A percentile compares a stretch with the other conserved stretches of the same genome.
These are phyloP conservation scores for Polyodon spathula DNA, from an alignment of 2,113 vertebrate genomes.

Conservation along the genomic window DNA sequence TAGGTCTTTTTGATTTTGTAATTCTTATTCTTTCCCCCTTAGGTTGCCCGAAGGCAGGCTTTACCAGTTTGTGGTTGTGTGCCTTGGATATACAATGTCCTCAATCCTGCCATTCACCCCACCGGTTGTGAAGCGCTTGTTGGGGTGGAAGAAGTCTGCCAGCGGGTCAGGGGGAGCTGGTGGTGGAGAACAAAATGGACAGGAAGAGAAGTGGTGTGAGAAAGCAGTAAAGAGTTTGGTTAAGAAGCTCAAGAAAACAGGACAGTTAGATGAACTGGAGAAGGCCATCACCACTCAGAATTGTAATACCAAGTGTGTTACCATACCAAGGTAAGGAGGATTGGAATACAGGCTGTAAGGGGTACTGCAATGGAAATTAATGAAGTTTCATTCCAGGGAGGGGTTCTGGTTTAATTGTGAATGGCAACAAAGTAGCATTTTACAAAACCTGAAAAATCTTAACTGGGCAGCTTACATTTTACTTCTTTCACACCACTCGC, in stretches of 20 bases:
- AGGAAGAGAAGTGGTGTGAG: conserved; percentile 74
- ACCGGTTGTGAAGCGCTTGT: conserved; percentile 68
- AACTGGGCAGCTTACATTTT: too few species aligned
- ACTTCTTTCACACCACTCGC: too few species aligned
- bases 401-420: too few species aligned
- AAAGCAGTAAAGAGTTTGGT: conserved; percentile 74
- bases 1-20: too few species aligned
- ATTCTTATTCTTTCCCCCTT: too few species aligned
- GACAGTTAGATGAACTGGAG: conserved; percentile 71
- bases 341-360: too few species aligned
- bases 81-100: conserved; percentile 45
- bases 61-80: too few species aligned
- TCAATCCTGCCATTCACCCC: conserved; percentile 71
- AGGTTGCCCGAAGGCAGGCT: too few species aligned
- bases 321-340: conserved; percentile 64
- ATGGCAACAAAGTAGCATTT: too few species aligned
- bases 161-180: conserved; percentile 60
- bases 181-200: conserved; percentile 69
- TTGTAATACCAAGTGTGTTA: conserved; percentile 71
- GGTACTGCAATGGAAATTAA: too few species aligned
- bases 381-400: too few species aligned
- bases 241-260: conserved; percentile 73
- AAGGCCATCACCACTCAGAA: conserved; percentile 75
- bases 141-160: conserved; percentile 71
- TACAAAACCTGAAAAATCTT: too few species aligned